Conservation (phyloP, 2,888 invertebrate species). For the Ornithoptera alexandrae region DNA sequence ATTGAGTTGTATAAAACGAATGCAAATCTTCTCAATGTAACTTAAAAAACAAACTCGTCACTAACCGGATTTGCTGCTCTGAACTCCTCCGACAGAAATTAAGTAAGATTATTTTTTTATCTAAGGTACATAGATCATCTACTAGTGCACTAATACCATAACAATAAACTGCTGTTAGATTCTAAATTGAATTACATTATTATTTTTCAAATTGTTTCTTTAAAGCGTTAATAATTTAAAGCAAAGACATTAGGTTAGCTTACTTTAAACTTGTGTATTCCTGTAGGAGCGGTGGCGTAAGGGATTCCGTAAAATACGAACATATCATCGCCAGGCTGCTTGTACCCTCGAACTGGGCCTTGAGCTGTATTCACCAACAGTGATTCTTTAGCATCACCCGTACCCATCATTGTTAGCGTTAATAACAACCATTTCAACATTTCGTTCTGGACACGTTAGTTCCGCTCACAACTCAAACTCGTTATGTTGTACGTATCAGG, state of each 20-base stretch:
- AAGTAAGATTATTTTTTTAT: too few species aligned
- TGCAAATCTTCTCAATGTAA: too few species aligned
- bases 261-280: constrained; percentile 49
- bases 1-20: too few species aligned
- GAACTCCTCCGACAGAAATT: too few species aligned
- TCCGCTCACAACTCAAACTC: neutral
- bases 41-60: too few species aligned
- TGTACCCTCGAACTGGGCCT: constrained; percentile 48
- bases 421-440: constrained; percentile 1
- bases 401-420: neutral
- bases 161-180: too few species aligned
- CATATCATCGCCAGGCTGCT: constrained; percentile 38
- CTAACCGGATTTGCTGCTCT: too few species aligned
- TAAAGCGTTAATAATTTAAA: neutral
- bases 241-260: neutral
- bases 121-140: too few species aligned
- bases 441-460: neutral
- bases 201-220: neutral
- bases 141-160: too few species aligned
- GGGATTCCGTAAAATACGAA: constrained; percentile 53
- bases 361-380: constrained; percentile 41
- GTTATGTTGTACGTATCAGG: neutral
- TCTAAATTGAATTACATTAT: too few species aligned
- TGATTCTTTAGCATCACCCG: constrained; percentile 25
- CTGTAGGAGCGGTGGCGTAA: constrained; percentile 56